phyloP scores from a whole-genome alignment of 2,797 vertebrate genomes.

The Dromococcyx pavoninus region DNA sequence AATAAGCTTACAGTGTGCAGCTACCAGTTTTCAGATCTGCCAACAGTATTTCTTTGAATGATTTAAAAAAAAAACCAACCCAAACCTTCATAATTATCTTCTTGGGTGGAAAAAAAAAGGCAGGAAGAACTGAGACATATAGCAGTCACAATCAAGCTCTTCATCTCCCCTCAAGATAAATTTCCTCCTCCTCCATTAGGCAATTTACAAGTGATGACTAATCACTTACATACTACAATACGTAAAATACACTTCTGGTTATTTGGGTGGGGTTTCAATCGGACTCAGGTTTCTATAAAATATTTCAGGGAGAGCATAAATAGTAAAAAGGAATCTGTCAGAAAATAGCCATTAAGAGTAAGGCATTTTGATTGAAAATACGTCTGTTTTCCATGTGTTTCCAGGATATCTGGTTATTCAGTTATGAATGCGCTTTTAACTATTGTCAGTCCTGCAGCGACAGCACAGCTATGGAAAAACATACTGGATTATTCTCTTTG shows the following conservation, averaged over 20 bases:
- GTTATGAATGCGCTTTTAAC: background rate
- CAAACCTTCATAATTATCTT: slow-evolving; percentile 59
- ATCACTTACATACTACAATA: slow-evolving; percentile 28
- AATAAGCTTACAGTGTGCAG: background rate
- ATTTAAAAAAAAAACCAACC: background rate
- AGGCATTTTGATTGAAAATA: background rate
- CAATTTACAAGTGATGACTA: slow-evolving; percentile 25
- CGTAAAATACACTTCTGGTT: slow-evolving; percentile 16
- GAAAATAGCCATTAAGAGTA: background rate
- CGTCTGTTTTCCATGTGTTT: accelerated
- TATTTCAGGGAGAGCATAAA: background rate
- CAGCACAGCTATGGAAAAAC: background rate
- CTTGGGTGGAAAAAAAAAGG: background rate
- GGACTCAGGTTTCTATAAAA: slow-evolving; percentile 3
- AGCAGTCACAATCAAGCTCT: background rate
- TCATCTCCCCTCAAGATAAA: background rate
- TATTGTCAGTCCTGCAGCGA: background rate
- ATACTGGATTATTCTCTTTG: slow-evolving; percentile 10
- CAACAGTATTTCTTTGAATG: background rate
- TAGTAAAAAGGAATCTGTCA: background rate
- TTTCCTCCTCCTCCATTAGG: background rate
- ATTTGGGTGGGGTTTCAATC: slow-evolving; percentile 21
- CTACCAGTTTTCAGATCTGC: background rate
- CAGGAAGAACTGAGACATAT: background rate
- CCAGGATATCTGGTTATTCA: background rate